Percentiles rank a stretch among this genome's conserved stretches.
These are phyloP conservation scores for Plectrocnemia conspersa DNA, from an alignment of 1,140 invertebrate species.

Conservation along the genomic window DNA sequence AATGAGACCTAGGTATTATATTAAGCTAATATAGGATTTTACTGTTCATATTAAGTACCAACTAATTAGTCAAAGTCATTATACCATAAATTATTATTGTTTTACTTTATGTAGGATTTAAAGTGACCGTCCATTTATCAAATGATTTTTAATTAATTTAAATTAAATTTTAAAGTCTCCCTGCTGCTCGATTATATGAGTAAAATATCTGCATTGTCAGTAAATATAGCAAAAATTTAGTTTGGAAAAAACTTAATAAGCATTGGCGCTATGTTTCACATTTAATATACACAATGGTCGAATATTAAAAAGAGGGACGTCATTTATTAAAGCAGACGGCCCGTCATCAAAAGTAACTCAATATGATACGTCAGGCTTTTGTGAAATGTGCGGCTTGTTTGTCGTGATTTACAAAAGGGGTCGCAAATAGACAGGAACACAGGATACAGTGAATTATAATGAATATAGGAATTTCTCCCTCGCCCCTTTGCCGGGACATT, in stretches of 20 bases:
- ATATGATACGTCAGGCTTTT: constrained; percentile 29
- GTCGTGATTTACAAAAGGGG: constrained; percentile 24
- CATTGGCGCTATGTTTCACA: neutral
- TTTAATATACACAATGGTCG: neutral
- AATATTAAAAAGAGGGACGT: constrained; percentile 15
- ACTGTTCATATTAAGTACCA: too few species aligned
- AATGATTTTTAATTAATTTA: too few species aligned
- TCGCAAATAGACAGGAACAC: constrained; percentile 26
- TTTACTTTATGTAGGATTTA: too few species aligned
- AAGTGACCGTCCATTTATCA: too few species aligned
- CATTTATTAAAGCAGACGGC: constrained; percentile 34
- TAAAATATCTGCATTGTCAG: too few species aligned
- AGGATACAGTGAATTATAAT: constrained; percentile 34
- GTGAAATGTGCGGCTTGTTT: constrained; percentile 27
- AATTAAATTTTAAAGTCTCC: too few species aligned
- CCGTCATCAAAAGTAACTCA: constrained; percentile 32
- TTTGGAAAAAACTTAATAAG: neutral
- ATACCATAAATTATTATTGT: too few species aligned
- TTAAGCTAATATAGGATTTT: too few species aligned
- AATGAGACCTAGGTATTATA: too few species aligned
- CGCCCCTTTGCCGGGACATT: constrained; percentile 22
- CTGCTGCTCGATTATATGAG: too few species aligned
- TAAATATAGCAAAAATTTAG: neutral
- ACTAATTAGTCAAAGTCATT: too few species aligned
- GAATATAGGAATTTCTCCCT: constrained; percentile 28